Conservation (phyloP, 2,888 invertebrate genomes). For the Odontothrips loti region DNA sequence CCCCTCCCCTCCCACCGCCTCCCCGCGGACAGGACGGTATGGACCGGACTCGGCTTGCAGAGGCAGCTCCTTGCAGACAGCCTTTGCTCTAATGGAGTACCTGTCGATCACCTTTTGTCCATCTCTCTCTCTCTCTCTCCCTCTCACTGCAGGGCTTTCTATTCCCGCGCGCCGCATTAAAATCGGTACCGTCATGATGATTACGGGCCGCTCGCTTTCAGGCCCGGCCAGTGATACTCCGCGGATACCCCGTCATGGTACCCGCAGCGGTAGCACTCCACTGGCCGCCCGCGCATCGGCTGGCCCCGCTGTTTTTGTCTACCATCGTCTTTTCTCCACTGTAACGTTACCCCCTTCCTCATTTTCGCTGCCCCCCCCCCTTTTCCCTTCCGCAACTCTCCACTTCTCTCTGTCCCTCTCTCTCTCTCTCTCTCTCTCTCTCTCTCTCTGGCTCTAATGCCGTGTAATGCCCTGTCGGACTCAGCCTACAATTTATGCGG, state of each 20-base stretch:
- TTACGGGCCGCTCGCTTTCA: not conserved
- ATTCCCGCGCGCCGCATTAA: not conserved
- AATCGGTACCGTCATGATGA: not conserved
- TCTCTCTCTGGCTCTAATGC: not conserved
- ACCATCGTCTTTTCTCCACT: too few relatives aligned
- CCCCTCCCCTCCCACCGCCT: too few relatives aligned
- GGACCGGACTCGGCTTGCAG: too few relatives aligned
- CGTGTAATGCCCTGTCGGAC: conserved; percentile 19
- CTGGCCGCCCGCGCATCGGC: too few relatives aligned
- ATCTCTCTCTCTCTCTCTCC: too few relatives aligned
- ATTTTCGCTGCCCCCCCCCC: not conserved
- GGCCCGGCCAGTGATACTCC: not conserved
- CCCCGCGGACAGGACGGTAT: too few relatives aligned
- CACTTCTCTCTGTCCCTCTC: not conserved
- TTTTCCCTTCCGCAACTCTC: not conserved
- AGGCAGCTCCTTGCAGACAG: not conserved
- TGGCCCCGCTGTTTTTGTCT: too few relatives aligned
- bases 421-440: too few relatives aligned
- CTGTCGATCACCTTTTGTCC: conserved; percentile 6
- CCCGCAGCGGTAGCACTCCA: not conserved
- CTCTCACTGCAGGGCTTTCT: too few relatives aligned
- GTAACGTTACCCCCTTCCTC: too few relatives aligned
- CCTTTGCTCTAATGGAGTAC: not conserved
- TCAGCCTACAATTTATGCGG: conserved; percentile 17
- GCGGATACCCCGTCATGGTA: not conserved